phyloP scores from a whole-genome alignment of 2,797 vertebrate genomes.

The Benthosema pterotum region DNA sequence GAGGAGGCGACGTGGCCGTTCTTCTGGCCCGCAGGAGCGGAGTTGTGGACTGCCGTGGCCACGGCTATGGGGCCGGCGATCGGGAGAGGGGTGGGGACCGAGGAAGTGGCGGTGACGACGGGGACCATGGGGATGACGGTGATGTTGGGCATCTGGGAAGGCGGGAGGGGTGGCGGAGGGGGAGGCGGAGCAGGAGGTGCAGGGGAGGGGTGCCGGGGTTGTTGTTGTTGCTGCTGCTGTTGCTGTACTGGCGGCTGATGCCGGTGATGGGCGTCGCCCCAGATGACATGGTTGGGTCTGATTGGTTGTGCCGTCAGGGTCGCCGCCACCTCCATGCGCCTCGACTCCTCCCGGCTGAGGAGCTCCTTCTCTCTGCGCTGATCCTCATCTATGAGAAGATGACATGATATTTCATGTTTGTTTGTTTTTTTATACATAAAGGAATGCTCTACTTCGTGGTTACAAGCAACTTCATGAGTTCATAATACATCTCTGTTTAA shows the following conservation, averaged over 20 bases:
- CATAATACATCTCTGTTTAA: no score
- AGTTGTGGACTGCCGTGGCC: conserved; percentile 51
- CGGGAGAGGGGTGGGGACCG: conserved; percentile 60
- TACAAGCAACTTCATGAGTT: no score
- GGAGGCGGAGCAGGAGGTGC: conserved; percentile 63
- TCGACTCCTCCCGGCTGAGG: conserved; percentile 83
- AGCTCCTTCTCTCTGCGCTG: conserved; percentile 76
- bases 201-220: conserved; percentile 63
- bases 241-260: conserved; percentile 46
- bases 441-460: no score
- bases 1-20: conserved; percentile 48
- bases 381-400: conserved; percentile 70
- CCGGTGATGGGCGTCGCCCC: conserved; percentile 68
- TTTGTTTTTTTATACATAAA: no score
- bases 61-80: conserved; percentile 58
- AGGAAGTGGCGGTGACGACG: conserved; percentile 64
- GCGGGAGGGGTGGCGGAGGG: conserved; percentile 70
- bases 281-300: conserved; percentile 73
- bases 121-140: conserved; percentile 89
- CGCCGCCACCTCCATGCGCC: conserved; percentile 69
- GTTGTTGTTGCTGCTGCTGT: conserved; percentile 61
- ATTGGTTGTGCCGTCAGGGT: conserved; percentile 63
- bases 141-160: conserved; percentile 71
- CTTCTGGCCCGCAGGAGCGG: conserved; percentile 64
- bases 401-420: no score